These are phyloP conservation scores for Hydrozoanthus gracilis DNA, from an alignment of 92 coral and sea anemone genomes.

Conservation along the genomic window DNA sequence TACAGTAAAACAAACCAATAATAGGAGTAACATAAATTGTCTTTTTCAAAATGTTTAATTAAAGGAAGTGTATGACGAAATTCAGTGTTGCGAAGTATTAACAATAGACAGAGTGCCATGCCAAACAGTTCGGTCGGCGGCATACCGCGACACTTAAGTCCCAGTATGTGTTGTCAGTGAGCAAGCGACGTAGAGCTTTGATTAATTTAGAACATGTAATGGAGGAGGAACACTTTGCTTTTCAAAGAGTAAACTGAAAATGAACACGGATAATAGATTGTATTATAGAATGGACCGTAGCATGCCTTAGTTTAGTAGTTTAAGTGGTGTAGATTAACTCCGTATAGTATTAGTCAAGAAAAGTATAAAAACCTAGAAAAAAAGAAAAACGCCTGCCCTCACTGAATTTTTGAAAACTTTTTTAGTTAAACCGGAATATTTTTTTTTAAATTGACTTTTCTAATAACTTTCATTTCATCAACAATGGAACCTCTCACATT, in stretches of 20 bases:
- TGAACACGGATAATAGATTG: too few species aligned
- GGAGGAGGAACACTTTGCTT: too few species aligned
- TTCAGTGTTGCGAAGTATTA: not conserved
- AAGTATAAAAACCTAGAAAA: too few species aligned
- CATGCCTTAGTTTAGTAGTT: not conserved
- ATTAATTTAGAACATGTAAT: not conserved
- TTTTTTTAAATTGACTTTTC: not conserved
- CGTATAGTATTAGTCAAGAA: too few species aligned
- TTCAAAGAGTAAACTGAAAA: too few species aligned
- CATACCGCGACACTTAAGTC: not conserved
- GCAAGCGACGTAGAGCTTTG: not conserved
- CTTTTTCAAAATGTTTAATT: not conserved
- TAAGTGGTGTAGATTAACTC: not conserved
- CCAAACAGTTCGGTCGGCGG: not conserved
- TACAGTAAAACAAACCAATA: not conserved
- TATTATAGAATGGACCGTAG: not conserved
- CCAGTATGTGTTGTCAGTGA: not conserved
- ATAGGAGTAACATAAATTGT: not conserved
- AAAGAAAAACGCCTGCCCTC: too few species aligned
- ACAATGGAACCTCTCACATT: too few species aligned
- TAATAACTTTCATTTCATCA: not conserved
- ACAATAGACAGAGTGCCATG: not conserved
- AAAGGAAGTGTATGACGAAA: slow-evolving; percentile 7
- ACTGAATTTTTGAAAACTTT: not conserved
- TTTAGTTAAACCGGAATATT: not conserved